phyloP scores from a whole-genome alignment of 1,140 invertebrate genomes.

The Rhopalosiphum maidis region DNA sequence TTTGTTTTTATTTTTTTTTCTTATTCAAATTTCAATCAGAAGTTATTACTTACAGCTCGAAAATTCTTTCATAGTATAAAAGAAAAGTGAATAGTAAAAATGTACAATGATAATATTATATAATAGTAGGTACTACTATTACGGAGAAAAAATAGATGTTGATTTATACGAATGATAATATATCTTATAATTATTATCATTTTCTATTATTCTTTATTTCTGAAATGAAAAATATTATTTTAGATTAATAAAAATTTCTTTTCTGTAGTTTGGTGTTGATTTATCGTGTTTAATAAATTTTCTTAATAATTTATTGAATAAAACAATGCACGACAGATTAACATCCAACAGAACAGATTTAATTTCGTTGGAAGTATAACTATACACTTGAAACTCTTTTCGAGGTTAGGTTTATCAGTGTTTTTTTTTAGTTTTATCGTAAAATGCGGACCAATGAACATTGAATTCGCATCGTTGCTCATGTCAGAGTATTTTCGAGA shows the following conservation, averaged over 20 bases:
- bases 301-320: background rate
- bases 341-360: background rate
- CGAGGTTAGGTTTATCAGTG: background rate
- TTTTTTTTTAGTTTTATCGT: background rate
- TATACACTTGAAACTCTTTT: background rate
- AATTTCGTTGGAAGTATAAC: background rate
- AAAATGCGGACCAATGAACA: conserved; percentile 8
- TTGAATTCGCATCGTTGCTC: background rate
- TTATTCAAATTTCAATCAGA: background rate
- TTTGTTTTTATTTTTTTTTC: background rate
- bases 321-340: background rate
- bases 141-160: background rate
- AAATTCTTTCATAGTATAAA: background rate
- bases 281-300: background rate
- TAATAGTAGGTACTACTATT: background rate
- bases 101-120: background rate
- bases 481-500: background rate
- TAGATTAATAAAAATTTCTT: background rate
- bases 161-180: background rate
- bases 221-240: background rate
- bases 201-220: background rate
- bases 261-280: background rate
- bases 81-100: background rate
- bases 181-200: background rate
- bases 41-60: background rate